Base-by-base conservation (phyloP, 92 coral and sea anemone species). In the Palythoa grandis region DNA sequence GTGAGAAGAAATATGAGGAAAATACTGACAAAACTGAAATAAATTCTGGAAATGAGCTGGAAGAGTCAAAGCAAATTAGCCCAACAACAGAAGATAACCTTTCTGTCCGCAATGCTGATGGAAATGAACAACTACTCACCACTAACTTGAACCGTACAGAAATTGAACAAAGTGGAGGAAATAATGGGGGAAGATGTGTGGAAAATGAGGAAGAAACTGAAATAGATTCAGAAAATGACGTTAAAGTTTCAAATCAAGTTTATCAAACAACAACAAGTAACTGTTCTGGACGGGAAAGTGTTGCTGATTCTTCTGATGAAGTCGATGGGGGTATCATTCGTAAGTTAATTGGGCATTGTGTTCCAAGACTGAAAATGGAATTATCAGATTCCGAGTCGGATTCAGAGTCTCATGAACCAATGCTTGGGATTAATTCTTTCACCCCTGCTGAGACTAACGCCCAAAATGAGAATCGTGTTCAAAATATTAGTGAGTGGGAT, bases 251-350 rank as follows among this genome's bases (percentile, higher is more conserved):
- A 25, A 20, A 11, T 56, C 40, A 19, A 5, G 1, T 29, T 63
- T 8, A 11, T n/a, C 6, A 9, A 63, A 63, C 10, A 4, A 2
- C 23, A 35, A 7, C 56, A 43, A 48, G 74, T 66, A 53, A 43
- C 40, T 11, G 25, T 22, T 9, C 19, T 11, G 70, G 24, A 13
- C 35, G 19, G 10, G 95, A 79, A 52, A 74, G 70, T 67, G 40
- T 37, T n/a, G 16, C 16, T 23, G 52, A 52, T 40, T 11, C 57
- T 17, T 89, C 82, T 83, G 98, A 94, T 87, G 92, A 87, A 70
- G 94, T 92, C 4, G 98, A 94, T 82, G 98, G 98, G 17, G 92
- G 98, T 47, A 16, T 94, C 52, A 23, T 92, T 1, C 52, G 72
- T 72, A 89, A 68, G 37, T 65, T 89, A 11, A 19, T 92, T 67